phyloP scores from a whole-genome alignment of 2,113 vertebrate genomes.

The Isurus oxyrinchus region DNA sequence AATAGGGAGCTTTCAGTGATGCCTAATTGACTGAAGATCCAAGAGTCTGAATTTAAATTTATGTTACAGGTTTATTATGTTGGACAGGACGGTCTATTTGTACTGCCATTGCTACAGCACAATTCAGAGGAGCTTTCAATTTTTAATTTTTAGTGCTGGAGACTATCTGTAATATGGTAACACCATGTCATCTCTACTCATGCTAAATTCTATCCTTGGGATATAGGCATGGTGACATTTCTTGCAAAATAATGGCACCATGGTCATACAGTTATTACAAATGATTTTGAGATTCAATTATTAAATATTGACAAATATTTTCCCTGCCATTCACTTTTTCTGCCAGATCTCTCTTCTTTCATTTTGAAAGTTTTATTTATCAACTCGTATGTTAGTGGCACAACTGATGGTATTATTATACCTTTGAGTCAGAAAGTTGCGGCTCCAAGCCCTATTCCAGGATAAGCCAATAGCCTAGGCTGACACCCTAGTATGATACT shows the following conservation, averaged over 20 bases:
- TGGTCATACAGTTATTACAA: not conserved
- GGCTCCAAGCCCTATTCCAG: not conserved
- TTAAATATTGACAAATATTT: not conserved
- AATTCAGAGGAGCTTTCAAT: not conserved
- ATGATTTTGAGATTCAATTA: not conserved
- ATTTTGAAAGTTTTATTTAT: not conserved
- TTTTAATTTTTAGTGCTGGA: not conserved
- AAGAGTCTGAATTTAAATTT: not conserved
- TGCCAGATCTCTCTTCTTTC: not conserved
- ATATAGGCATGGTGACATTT: not conserved
- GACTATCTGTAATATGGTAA: not conserved
- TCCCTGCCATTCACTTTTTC: not conserved
- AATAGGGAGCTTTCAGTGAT: not conserved
- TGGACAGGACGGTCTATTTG: not conserved
- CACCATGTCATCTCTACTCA: not conserved
- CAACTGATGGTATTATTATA: not conserved
- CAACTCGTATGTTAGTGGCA: not conserved
- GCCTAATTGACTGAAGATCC: not conserved
- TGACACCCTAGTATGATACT: not conserved
- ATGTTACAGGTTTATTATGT: not conserved
- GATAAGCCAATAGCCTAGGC: not conserved
- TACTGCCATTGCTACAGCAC: not conserved
- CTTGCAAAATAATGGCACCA: not conserved
- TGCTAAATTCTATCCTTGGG: not conserved
- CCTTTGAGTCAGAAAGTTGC: not conserved